Base-by-base conservation (phyloP, 2,888 invertebrate genomes). In the Crioceris asparagi region DNA sequence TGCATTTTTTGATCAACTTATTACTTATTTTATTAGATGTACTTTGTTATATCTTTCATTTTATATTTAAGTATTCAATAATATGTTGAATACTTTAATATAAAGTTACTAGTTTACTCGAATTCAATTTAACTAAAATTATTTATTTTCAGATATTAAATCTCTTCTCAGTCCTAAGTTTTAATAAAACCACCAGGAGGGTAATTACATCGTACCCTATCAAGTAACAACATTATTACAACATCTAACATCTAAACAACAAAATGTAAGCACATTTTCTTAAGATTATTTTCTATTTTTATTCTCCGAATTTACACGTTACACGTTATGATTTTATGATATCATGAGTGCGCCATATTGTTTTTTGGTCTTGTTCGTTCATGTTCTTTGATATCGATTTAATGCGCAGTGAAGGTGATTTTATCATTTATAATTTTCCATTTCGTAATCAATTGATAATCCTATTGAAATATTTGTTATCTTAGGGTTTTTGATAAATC, bases 131-230 rank as follows among this genome's bases (percentile, higher is more conserved):
- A 11, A n/a, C 25, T 5, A n/a, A 27, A 14, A 4, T 27, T 27
- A 14, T 27, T 15, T 12, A 27, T 27, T 27, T 27, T 12, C 27
- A 4, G 12, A 11, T 8, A 14, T 27, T 11, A 5, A 27, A 27
- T 27, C 27, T 27, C 27, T 27, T 27, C 27, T 15, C 27, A 14
- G 27, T 27, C 27, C 27, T n/a, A n/a, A n/a, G n/a, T n/a, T n/a
- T n/a, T n/a, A 8, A 5, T 27, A 27, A 11, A 27, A 27, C 27
- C 27, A 27, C 27, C 6, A 14, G 15, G 12, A 5, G 15, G 27
- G 14, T 27, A 27, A 14, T 27, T 27, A 14, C 14, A 27, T 3
- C 27, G 15, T 14, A 12, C 12, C 27, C 27, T 14, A 15, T 15
- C 12, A 27, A 27, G 27, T 27, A 27, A 15, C 27, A 27, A 27